Evolutionary conservation across 2,888 invertebrate genomes (phyloP).

Genomic region (Hetaerina titia): DNA sequence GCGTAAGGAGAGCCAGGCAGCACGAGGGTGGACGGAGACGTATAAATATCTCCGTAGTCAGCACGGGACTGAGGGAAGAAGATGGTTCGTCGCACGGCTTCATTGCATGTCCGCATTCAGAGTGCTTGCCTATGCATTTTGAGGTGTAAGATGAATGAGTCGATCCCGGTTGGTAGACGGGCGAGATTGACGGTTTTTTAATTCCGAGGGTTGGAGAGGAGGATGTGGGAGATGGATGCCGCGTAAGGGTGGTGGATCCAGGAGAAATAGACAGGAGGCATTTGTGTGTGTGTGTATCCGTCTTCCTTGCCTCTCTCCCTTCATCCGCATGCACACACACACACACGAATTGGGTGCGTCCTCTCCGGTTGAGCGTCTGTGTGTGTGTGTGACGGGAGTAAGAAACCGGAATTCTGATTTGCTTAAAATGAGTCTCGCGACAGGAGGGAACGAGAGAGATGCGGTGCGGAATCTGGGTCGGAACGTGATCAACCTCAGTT

Average conservation of each 20-base stretch:
- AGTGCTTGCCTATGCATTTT: conserved; percentile 31
- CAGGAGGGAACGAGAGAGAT: too few relatives aligned
- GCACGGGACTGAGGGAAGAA: not conserved
- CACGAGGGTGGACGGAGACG: not conserved
- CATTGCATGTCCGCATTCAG: conserved; percentile 22
- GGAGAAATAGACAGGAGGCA: not conserved
- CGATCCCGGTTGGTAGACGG: not conserved
- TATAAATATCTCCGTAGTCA: not conserved
- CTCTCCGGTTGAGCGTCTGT: not conserved
- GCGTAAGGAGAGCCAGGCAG: not conserved
- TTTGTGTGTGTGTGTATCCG: not conserved
- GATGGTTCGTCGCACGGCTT: not conserved
- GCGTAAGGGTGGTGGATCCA: not conserved
- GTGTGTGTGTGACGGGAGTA: not conserved
- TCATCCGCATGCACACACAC: too few relatives aligned
- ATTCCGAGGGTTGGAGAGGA: not conserved
- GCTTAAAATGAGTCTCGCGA: not conserved
- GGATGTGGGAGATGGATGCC: not conserved
- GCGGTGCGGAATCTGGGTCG: not conserved
- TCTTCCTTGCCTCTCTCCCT: too few relatives aligned
- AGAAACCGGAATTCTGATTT: conserved; percentile 18
- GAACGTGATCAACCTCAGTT: conserved; percentile 34
- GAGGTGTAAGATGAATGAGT: not conserved
- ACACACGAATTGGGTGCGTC: not conserved
- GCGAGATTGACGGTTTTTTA: not conserved